These are phyloP conservation scores for Trichonephila clavipes DNA, from an alignment of 1,140 invertebrate species.

Conservation along the genomic window DNA sequence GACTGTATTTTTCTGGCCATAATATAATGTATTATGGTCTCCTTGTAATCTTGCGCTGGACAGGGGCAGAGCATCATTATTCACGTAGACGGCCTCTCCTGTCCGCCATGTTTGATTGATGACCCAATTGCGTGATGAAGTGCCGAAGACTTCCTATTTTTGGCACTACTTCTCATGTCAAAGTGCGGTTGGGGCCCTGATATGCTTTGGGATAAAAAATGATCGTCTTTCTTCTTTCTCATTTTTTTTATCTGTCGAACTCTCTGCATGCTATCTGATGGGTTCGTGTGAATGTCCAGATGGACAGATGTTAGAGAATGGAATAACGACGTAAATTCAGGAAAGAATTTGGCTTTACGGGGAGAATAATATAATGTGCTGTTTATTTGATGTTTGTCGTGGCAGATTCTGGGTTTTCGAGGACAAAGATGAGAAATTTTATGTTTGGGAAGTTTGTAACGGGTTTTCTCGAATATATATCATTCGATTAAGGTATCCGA, in stretches of 20 bases:
- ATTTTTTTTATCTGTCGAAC: not conserved
- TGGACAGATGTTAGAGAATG: slow-evolving; percentile 23
- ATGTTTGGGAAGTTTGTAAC: too few relatives aligned
- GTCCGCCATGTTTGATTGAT: slow-evolving; percentile 53
- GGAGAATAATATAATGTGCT: not conserved
- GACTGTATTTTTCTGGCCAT: slow-evolving; percentile 54
- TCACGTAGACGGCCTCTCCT: slow-evolving; percentile 47
- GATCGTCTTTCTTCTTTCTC: not conserved
- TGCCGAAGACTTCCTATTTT: slow-evolving; percentile 52
- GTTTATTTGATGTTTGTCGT: not conserved
- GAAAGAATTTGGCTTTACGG: not conserved
- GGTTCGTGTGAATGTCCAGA: slow-evolving; percentile 4
- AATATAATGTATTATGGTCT: slow-evolving; percentile 64
- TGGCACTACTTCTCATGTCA: slow-evolving; percentile 39
- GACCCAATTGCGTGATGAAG: slow-evolving; percentile 64
- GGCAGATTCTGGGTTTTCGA: too few relatives aligned
- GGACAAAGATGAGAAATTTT: too few relatives aligned
- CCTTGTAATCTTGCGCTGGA: slow-evolving; percentile 64
- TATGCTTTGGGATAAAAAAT: slow-evolving; percentile 29
- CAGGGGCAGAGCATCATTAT: slow-evolving; percentile 62
- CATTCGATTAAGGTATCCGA: too few relatives aligned
- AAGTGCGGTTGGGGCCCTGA: slow-evolving; percentile 30
- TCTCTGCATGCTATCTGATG: not conserved
- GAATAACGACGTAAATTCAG: not conserved
- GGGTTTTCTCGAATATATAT: too few relatives aligned